Evolutionary conservation across 2,888 invertebrate species (phyloP), one percentile per base, ranked within the genome.

Genomic region (Oxyteleia sp.): DNA sequence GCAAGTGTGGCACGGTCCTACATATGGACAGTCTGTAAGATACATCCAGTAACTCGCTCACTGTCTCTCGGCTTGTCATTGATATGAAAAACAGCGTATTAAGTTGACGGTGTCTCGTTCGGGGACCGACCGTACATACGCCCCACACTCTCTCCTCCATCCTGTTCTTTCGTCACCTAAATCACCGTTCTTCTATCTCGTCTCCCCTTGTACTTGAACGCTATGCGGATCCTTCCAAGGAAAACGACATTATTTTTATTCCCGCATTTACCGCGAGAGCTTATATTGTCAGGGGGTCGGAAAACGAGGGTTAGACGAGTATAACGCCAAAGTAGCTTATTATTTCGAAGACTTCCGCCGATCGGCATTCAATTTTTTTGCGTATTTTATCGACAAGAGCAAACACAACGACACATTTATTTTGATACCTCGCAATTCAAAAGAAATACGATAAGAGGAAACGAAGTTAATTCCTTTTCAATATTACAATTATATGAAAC

Each of bases 31-130:
- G n/a, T n/a, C 26, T 7, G 51, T 55, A 81, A 53, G 68, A 78
- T 61, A 61, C 76, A 79, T 75, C 79, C 79, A 66, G 80, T 80
- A 80, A 84, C 74, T 75, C 71, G 79, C 38, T 72, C 66, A 66
- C 68, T 74, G 81, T 81, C 57, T 72, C 57, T 66, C 76, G 84
- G 68, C 78, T 74, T 76, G 35, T 72, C 69, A 84, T 84, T 84
- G 81, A 82, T 59, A 92, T 92, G 92, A 90, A 92, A 92, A 92
- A 88, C 88, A 91, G 92, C 91, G 92, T 89, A 91, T 92, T 92
- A 92, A 90, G 86, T 86, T 83, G 81, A 84, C 86, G 84, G 86
- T 88, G 88, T 88, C 88, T 89, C 89, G 87, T 86, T 86, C 86
- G 84, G 75, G 75, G 20, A 57, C 59, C 49, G 49, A 49, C 5